Evolutionary conservation across 2,113 vertebrate species (phyloP).

Genomic region (Limanda limanda): DNA sequence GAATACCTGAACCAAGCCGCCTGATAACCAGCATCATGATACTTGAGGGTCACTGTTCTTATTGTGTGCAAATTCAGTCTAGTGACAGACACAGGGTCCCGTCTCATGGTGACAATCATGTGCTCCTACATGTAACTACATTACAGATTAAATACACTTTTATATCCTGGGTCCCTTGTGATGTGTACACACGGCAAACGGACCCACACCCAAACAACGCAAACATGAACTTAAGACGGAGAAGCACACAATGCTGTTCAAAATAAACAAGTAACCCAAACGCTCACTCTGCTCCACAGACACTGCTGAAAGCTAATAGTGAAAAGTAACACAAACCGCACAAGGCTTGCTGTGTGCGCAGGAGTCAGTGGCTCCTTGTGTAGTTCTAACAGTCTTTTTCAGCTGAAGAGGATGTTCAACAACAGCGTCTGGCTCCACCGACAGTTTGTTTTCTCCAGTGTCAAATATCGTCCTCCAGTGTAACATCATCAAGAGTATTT

Average conservation of each 20-base stretch:
- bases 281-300: not conserved
- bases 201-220: conserved; percentile 4
- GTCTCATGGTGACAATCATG: conserved; percentile 6
- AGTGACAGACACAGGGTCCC: not conserved
- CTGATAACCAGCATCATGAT: too few relatives aligned
- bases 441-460: not conserved
- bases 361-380: conserved; percentile 9
- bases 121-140: conserved; percentile 15
- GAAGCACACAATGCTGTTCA: not conserved
- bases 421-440: not conserved
- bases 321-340: not conserved
- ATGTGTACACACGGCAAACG: conserved; percentile 42
- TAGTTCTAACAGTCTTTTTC: not conserved
- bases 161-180: conserved; percentile 23
- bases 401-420: too few relatives aligned
- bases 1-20: too few relatives aligned
- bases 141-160: conserved; percentile 23
- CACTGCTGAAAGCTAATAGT: not conserved
- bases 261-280: conserved; percentile 9
- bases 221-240: conserved; percentile 16
- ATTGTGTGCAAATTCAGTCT: too few relatives aligned
- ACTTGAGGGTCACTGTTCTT: too few relatives aligned
- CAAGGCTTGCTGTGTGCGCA: conserved; percentile 22
- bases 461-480: not conserved
- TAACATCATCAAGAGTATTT: not conserved